These are phyloP conservation scores for Euplagia quadripunctaria DNA, from an alignment of 2,888 invertebrate genomes.

Conservation along the genomic window DNA sequence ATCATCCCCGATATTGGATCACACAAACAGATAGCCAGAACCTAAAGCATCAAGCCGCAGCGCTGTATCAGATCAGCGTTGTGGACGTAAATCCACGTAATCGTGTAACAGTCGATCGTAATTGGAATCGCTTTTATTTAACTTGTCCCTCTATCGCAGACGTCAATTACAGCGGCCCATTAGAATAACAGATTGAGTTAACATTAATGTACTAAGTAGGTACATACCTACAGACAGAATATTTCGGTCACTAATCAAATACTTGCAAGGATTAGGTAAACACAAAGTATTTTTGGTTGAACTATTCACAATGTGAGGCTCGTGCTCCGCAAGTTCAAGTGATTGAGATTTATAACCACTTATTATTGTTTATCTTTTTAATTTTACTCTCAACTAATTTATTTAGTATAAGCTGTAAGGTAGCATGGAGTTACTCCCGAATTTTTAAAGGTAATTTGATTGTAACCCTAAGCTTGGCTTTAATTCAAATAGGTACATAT, in stretches of 20 bases:
- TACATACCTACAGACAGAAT: not conserved
- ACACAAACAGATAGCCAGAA: not conserved
- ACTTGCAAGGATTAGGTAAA: not conserved
- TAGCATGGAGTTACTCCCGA: too few species aligned
- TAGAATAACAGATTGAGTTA: constrained; percentile 32
- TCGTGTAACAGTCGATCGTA: constrained; percentile 20
- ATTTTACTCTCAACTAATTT: too few species aligned
- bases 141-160: constrained; percentile 39
- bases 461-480: not conserved
- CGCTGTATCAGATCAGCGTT: constrained; percentile 4
- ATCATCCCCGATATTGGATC: constrained; percentile 2
- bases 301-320: not conserved
- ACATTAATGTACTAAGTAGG: constrained; percentile 32
- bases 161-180: constrained; percentile 41
- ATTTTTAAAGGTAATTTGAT: not conserved
- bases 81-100: constrained; percentile 17
- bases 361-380: not conserved
- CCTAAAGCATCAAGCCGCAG: not conserved
- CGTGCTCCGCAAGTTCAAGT: not conserved
- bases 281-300: not conserved
- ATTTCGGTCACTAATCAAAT: not conserved
- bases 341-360: not conserved
- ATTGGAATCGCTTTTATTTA: constrained; percentile 19
- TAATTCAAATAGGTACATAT: too few species aligned
- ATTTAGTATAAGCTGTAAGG: too few species aligned